Conservation (phyloP, 2,113 vertebrate genomes). For the Pachycephala philippinensis region DNA sequence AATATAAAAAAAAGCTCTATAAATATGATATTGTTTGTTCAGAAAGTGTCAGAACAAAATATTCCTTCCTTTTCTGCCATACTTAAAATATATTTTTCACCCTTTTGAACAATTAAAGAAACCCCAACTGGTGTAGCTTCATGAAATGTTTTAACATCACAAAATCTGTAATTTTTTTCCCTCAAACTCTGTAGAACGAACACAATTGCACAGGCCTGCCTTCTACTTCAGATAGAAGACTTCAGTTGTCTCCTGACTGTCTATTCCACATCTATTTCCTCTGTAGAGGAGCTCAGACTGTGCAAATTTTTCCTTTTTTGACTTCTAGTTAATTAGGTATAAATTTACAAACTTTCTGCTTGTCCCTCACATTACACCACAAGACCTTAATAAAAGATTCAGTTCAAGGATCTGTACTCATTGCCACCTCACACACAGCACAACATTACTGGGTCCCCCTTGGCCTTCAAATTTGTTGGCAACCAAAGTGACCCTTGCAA, state of each 20-base stretch:
- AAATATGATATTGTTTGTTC: neutral
- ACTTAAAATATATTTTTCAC: neutral
- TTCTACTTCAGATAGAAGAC: neutral
- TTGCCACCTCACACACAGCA: neutral
- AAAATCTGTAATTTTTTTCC: neutral
- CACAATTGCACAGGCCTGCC: neutral
- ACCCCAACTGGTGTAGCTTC: fast-evolving
- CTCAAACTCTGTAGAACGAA: neutral
- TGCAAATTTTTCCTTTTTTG: neutral
- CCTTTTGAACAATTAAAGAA: neutral
- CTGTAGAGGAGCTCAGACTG: neutral
- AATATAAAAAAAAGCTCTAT: neutral
- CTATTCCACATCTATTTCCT: neutral
- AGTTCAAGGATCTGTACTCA: neutral
- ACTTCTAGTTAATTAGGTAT: neutral
- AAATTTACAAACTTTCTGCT: neutral
- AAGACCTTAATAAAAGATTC: neutral
- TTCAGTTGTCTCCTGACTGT: neutral
- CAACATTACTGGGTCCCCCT: neutral
- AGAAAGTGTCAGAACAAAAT: neutral
- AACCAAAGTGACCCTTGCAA: neutral
- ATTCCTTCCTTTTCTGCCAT: neutral
- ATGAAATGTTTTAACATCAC: neutral
- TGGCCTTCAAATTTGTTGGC: neutral
- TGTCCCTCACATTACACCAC: neutral